Percentiles rank a stretch among this genome's conserved stretches.
phyloP scores from a whole-genome alignment of 2,888 invertebrate genomes.

The Ormia ochracea region DNA sequence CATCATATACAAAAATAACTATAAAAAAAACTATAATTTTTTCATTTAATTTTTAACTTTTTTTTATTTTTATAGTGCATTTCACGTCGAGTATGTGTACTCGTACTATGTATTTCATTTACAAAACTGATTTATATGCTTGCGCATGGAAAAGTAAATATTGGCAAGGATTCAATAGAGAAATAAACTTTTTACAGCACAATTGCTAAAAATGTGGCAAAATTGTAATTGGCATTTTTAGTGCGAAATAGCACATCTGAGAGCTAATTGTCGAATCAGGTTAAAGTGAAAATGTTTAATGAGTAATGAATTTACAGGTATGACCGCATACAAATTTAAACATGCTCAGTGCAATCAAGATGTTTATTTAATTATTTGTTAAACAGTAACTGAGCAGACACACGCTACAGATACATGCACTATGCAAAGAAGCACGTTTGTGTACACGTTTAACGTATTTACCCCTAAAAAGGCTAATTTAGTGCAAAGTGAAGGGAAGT shows the following conservation, averaged over 20 bases:
- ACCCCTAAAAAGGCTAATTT: too few species aligned
- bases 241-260: constrained; percentile 10
- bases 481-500: too few species aligned
- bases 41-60: constrained; percentile 20
- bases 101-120: neutral
- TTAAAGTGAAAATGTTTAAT: constrained; percentile 24
- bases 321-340: constrained; percentile 12
- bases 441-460: too few species aligned
- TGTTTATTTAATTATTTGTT: constrained; percentile 43
- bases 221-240: constrained; percentile 47
- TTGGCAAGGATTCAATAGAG: neutral
- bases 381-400: constrained; percentile 45
- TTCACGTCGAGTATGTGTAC: neutral
- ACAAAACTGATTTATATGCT: neutral
- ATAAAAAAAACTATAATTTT: too few species aligned
- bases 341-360: constrained; percentile 35
- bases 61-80: neutral
- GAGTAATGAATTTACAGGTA: constrained; percentile 28
- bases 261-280: neutral
- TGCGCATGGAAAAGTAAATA: neutral
- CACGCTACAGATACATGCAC: neutral
- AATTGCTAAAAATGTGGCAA: constrained; percentile 52
- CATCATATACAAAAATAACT: constrained; percentile 9
- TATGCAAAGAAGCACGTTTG: too few species aligned
- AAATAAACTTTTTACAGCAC: constrained; percentile 21